Evolutionary conservation across 2,797 vertebrate genomes (phyloP), one percentile per base, ranked within the genome.

Genomic region (Fistularia tabacaria): DNA sequence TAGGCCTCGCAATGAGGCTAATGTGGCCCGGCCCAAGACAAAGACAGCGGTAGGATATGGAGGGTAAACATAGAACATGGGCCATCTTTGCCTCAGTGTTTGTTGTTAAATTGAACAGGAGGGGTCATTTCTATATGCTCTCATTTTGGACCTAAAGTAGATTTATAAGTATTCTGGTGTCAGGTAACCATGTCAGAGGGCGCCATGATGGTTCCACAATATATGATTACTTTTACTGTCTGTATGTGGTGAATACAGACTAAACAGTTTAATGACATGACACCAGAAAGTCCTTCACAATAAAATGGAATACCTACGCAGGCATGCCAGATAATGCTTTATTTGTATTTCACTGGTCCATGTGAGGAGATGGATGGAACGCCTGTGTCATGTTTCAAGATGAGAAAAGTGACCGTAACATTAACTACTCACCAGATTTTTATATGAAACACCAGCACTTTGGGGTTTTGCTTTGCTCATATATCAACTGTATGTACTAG

Each of bases 31-130:
- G 6, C 81, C 86, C 82, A 85, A 87, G 54, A 85, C 69, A 87
- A 83, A 87, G 83, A 85, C 69, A 74, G 49, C 74, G 75, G 73
- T 62, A 58, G 73, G 68, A 73, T 75, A 75, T 50, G 58, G 65
- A 74, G 69, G 74, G 62, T 69, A 66, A 83, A 77, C 69, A 74
- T 49, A 59, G 71, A 73, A 68, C 53, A 38, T 6, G 12, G 64
- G 64, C 73, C 65, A 71, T 62, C 58, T 66, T 76, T 41, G 56
- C 66, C 57, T 61, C 39, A 14, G 66, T 73, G 82, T 79, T 54
- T 79, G 69, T 77, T 78, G 69, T 73, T 63, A 64, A 62, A 68
- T 50, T 46, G 49, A 59, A 82, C 37, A 25, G 55, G 44, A 57
- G 25, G 38, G 51, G 51, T 57, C 66, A 65, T 41, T 57, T 80